Conservation (phyloP, 2,113 vertebrate genomes). For the Vireo altiloquus region DNA sequence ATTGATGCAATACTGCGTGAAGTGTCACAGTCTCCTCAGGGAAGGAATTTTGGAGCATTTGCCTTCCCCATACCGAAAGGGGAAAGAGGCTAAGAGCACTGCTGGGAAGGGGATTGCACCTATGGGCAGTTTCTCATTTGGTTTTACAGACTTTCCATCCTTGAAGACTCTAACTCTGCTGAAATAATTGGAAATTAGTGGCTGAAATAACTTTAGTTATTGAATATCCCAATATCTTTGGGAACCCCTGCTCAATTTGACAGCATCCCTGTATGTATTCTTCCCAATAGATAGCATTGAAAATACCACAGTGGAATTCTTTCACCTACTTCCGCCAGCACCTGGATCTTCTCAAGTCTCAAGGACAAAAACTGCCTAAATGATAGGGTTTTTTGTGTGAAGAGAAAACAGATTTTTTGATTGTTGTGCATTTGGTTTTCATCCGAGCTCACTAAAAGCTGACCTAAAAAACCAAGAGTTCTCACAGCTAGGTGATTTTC, state of each 20-base stretch:
- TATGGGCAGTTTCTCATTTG: background rate
- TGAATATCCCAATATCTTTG: background rate
- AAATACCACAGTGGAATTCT: background rate
- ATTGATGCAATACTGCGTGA: background rate
- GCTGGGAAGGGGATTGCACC: background rate
- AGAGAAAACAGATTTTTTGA: background rate
- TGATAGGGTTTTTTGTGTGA: rapidly evolving
- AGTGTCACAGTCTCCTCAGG: background rate
- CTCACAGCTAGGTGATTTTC: background rate
- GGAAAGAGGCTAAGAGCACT: background rate
- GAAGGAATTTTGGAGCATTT: background rate
- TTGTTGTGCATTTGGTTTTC: background rate
- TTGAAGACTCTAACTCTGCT: background rate
- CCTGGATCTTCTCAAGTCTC: background rate
- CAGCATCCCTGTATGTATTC: background rate
- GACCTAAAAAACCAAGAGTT: background rate
- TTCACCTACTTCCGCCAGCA: background rate
- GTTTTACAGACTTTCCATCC: background rate
- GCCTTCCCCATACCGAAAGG: background rate
- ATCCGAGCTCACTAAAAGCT: background rate
- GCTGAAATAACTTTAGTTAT: background rate
- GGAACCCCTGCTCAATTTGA: background rate
- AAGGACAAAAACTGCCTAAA: background rate
- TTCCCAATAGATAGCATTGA: background rate
- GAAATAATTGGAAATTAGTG: background rate